Conservation (phyloP, 2,113 vertebrate genomes). For the Carollia perspicillata region DNA sequence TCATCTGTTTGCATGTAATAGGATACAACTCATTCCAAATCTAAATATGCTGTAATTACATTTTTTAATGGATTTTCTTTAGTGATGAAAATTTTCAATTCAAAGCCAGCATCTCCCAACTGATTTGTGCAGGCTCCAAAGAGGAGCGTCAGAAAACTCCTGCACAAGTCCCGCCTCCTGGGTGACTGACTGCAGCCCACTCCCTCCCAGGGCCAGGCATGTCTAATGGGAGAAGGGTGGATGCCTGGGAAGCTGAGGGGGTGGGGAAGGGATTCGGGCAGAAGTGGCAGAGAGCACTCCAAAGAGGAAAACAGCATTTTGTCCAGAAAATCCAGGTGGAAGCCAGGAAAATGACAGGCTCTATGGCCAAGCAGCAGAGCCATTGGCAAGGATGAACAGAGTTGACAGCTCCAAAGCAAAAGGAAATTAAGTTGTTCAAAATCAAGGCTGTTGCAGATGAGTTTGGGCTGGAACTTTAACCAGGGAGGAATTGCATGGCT, state of each 20-base stretch:
- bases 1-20: not conserved
- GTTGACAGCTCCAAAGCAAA: not conserved
- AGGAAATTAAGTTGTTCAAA: not conserved
- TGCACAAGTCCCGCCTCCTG: not conserved
- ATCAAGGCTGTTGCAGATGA: not conserved
- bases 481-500: not conserved
- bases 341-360: not conserved
- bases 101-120: not conserved
- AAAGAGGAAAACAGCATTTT: not conserved
- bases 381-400: not conserved
- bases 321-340: not conserved
- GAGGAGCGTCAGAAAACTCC: not conserved
- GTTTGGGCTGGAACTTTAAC: not conserved
- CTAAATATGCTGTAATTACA: not conserved
- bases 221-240: too few species aligned
- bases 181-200: not conserved
- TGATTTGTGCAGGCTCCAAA: not conserved
- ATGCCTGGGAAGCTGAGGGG: not conserved
- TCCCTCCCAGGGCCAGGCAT: not conserved
- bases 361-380: not conserved
- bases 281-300: not conserved
- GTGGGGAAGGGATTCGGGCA: not conserved
- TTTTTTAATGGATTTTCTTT: not conserved
- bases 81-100: not conserved
- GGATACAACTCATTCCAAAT: not conserved